Percentiles rank a stretch among this genome's conserved stretches.
Conservation (phyloP, 1,140 invertebrate species). For the Oedothorax gibbosus region DNA sequence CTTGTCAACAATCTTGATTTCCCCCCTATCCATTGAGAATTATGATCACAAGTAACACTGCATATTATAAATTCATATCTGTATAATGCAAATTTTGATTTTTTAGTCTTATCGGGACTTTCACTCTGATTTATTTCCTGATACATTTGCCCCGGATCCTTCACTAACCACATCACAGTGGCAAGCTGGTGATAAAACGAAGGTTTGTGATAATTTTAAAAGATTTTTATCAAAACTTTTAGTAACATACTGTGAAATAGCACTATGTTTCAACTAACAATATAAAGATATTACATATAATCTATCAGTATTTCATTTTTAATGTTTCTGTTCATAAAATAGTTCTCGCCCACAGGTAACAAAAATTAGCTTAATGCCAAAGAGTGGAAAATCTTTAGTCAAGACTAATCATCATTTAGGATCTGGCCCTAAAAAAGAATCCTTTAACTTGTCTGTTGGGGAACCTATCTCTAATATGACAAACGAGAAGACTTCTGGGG, state of each 20-base stretch:
- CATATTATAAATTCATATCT: too few relatives aligned
- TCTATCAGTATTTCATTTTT: neutral
- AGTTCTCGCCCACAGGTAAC: neutral
- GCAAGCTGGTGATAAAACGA: conserved; percentile 66
- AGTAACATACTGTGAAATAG: neutral
- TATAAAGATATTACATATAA: neutral
- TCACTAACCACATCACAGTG: conserved; percentile 82
- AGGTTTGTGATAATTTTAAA: conserved; percentile 12
- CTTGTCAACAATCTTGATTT: too few relatives aligned
- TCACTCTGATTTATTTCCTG: conserved; percentile 91
- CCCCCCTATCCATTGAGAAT: too few relatives aligned
- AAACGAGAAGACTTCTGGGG: conserved; percentile 10
- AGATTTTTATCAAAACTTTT: neutral
- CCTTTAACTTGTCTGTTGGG: neutral
- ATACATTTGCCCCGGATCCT: conserved; percentile 82
- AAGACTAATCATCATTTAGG: conserved; percentile 53
- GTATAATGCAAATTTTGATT: too few relatives aligned
- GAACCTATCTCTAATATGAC: neutral
- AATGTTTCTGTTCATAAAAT: neutral
- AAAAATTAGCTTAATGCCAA: conserved; percentile 84
- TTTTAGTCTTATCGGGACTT: conserved; percentile 90
- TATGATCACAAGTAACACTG: too few relatives aligned
- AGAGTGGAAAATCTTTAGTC: conserved; percentile 63
- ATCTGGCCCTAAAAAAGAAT: conserved; percentile 39
- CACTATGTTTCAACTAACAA: neutral